These are phyloP conservation scores for Sepiola atlantica DNA, from an alignment of 2,888 invertebrate genomes.

Conservation along the genomic window DNA sequence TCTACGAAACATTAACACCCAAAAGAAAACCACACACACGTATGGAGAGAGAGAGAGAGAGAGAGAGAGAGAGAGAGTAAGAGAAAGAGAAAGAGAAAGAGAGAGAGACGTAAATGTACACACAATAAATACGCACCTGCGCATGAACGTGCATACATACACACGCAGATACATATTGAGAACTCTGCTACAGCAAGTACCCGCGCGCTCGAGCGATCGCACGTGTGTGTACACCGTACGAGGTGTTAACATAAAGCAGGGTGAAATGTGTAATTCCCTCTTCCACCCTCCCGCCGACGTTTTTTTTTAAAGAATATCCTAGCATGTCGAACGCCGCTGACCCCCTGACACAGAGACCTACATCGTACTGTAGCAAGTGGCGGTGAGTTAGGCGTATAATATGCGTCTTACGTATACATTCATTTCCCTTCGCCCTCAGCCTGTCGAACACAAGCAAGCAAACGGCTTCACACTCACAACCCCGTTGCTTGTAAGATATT, in stretches of 20 bases:
- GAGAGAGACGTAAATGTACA: no score
- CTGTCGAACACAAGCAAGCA: background rate
- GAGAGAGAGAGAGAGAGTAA: no score
- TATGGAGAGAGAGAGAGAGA: no score
- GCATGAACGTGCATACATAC: background rate
- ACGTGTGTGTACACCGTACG: background rate
- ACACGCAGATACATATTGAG: background rate
- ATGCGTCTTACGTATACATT: background rate
- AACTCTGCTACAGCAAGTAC: background rate
- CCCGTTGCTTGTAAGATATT: background rate
- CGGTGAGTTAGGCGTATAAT: background rate
- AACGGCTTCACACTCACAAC: background rate
- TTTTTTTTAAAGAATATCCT: background rate
- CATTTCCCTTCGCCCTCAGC: background rate
- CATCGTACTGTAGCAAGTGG: background rate
- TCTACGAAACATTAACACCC: no score
- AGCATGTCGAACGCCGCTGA: background rate
- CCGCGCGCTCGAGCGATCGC: no score
- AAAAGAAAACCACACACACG: no score
- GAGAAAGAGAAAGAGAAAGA: no score
- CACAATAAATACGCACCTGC: no score
- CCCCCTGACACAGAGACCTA: constrained; percentile 32
- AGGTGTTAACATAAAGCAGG: no score
- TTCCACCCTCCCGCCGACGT: background rate
- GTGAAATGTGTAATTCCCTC: background rate